Conservation (phyloP, 2,113 vertebrate species). For the Helogale parvula region DNA sequence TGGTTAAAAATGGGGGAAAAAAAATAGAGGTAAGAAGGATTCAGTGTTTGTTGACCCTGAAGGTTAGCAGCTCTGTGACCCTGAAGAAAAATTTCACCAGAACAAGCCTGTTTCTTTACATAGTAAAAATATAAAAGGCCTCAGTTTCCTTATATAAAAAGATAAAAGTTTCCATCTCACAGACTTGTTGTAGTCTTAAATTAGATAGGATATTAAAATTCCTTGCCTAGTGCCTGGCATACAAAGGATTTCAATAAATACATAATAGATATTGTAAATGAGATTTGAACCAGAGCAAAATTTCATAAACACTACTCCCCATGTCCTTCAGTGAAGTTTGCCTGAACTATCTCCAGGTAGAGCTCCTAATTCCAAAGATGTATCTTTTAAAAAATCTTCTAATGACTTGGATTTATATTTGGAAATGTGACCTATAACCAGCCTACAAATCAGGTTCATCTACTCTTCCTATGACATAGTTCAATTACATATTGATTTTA, state of each 20-base stretch:
- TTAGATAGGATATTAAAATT: neutral
- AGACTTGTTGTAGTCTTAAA: neutral
- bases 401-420: neutral
- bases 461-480: neutral
- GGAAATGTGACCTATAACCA: neutral
- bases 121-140: neutral
- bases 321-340: neutral
- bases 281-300: neutral
- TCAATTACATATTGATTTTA: neutral
- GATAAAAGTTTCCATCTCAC: neutral
- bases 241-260: neutral
- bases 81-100: neutral
- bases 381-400: neutral
- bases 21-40: neutral
- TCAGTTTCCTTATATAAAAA: neutral
- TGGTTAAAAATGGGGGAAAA: slow-evolving; percentile 14
- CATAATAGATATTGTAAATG: neutral
- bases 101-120: neutral
- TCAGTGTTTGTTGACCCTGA: neutral
- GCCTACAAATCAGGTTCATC: neutral
- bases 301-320: neutral
- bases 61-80: neutral
- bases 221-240: neutral
- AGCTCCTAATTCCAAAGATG: slow-evolving; percentile 12
- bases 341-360: neutral